Percentiles rank a stretch among this genome's conserved stretches.
phyloP scores from a whole-genome alignment of 2,113 vertebrate species.

The Andinoacara biseriatus region DNA sequence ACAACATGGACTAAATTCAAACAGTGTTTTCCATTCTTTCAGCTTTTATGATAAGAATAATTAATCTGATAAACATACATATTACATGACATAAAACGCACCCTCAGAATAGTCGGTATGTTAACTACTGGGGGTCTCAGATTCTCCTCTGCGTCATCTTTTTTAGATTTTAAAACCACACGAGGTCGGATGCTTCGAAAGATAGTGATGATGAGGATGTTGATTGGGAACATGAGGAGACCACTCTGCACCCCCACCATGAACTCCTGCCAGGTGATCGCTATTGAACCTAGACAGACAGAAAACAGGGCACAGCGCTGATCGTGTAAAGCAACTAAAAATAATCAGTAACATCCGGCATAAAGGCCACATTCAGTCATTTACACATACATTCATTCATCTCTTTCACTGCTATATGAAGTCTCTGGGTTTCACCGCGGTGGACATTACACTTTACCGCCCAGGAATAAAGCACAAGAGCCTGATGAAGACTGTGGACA shows the following conservation, averaged over 20 bases:
- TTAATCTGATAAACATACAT: not conserved
- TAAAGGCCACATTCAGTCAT: no score
- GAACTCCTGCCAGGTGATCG: constrained; percentile 78
- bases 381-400: no score
- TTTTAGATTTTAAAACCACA: constrained; percentile 40
- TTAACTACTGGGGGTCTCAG: constrained; percentile 27
- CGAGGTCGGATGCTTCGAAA: constrained; percentile 82
- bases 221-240: constrained; percentile 86
- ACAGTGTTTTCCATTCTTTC: not conserved
- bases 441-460: not conserved
- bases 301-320: not conserved
- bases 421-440: not conserved
- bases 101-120: constrained; percentile 73
- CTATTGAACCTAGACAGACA: constrained; percentile 61
- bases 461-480: not conserved
- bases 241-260: constrained; percentile 84
- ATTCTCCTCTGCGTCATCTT: not conserved
- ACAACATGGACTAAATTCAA: not conserved
- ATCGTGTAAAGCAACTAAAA: not conserved
- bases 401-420: not conserved
- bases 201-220: constrained; percentile 85
- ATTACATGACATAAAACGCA: constrained; percentile 20
- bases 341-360: not conserved
- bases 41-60: not conserved
- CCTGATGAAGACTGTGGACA: not conserved